Percentiles rank a stretch among this genome's conserved stretches.
phyloP scores from a whole-genome alignment of 1,140 invertebrate genomes.

The Cyclargus thomasi region DNA sequence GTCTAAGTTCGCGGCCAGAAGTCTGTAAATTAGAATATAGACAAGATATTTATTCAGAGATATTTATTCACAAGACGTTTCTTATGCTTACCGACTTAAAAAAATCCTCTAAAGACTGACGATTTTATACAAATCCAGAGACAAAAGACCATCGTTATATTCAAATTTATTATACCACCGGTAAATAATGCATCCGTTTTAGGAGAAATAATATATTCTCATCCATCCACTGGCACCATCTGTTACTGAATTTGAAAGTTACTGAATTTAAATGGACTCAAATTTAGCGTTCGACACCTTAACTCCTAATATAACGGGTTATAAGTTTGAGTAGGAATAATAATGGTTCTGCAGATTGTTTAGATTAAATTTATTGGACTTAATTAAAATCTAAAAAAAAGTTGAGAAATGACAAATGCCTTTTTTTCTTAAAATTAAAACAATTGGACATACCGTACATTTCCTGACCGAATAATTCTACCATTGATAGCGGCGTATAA shows the following conservation, averaged over 20 bases:
- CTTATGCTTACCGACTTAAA: too few species aligned
- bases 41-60: too few species aligned
- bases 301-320: conserved; percentile 11
- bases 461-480: too few species aligned
- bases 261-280: conserved; percentile 13
- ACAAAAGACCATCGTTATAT: background rate
- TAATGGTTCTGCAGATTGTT: background rate
- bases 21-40: too few species aligned
- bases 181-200: conserved; percentile 14
- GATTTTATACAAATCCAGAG: background rate
- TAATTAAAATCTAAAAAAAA: too few species aligned
- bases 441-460: too few species aligned
- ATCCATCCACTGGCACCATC: conserved; percentile 2
- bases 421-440: too few species aligned
- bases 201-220: conserved; percentile 8
- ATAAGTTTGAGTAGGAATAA: background rate
- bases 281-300: conserved; percentile 11
- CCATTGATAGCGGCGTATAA: too few species aligned
- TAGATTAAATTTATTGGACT: background rate
- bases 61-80: too few species aligned
- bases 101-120: too few species aligned
- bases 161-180: background rate
- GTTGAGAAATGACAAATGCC: too few species aligned
- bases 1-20: too few species aligned
- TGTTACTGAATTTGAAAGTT: conserved; percentile 14